These are phyloP conservation scores for Caenorhabditis macrosperma DNA, from an alignment of 2,888 invertebrate genomes.

Conservation along the genomic window DNA sequence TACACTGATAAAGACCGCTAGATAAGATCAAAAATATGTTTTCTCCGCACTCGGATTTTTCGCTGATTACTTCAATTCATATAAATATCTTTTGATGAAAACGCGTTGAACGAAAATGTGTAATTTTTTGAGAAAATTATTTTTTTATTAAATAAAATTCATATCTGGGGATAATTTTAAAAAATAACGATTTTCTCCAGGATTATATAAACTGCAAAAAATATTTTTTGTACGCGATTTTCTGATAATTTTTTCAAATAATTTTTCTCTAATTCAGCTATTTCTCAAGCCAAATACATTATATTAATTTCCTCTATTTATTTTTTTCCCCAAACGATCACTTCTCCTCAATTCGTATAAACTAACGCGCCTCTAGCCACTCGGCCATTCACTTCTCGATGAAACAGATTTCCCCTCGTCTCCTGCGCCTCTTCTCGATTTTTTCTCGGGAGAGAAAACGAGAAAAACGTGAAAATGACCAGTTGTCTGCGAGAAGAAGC, in stretches of 20 bases:
- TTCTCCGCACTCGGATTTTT: not conserved
- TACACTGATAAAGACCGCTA: not conserved
- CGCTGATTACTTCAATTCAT: no score
- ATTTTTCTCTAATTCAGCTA: no score
- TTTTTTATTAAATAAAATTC: not conserved
- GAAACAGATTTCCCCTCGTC: not conserved
- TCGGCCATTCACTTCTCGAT: no score
- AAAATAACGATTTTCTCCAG: no score
- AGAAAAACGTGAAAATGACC: constrained; percentile 18
- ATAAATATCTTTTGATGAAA: no score
- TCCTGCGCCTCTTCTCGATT: not conserved
- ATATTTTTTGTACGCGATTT: not conserved
- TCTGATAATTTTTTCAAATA: not conserved
- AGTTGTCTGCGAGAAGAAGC: not conserved
- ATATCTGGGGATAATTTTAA: not conserved
- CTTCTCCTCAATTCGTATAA: not conserved
- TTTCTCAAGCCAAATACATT: no score
- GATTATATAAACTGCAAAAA: not conserved
- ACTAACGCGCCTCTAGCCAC: not conserved
- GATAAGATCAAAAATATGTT: not conserved
- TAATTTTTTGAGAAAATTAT: not conserved
- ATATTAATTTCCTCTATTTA: no score
- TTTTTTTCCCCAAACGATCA: not conserved
- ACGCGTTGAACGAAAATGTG: no score
- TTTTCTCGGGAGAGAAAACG: not conserved